Evolutionary conservation across 1,140 invertebrate genomes (phyloP), one percentile per base, ranked within the genome.

Genomic region (Aphidius ervi): DNA sequence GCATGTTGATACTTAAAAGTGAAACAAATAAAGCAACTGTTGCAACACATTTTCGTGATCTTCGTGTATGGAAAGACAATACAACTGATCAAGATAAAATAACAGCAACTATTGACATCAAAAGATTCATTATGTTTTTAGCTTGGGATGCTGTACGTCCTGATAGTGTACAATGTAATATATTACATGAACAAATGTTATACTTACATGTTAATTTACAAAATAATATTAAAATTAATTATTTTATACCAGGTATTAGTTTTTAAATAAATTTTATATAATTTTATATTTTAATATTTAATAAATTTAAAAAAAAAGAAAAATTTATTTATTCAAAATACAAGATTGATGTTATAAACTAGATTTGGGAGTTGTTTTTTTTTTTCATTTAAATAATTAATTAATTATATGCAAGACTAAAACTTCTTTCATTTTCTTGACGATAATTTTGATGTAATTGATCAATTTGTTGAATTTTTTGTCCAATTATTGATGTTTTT

Each of bases 391-490:
- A n/a, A n/a, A n/a, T n/a, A n/a, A n/a, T n/a, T n/a, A 65, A 49
- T 69, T 71, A 78, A 67, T 80, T 79, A 42, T 80, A 80, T 55
- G 76, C 86, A 16, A 87, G 75, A 68, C 80, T 83, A 63, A 87
- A 85, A 9, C 82, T 86, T 62, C 86, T 75, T 68, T 93, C 90
- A 68, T 90, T 89, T 63, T 93, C 89, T 64, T 87, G 83, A 62
- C 87, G 81, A 62, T 92, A 85, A 16, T 85, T 84, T 61, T 94
- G 91, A 74, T 93, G 89, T 68, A 92, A 86, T 67, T 91, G 89
- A 47, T 88, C 85, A 23, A 95, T 86, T 53, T 93, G 89, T 67
- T 95, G 92, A 46, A 95, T 84, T 71, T 90, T 88, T 20, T 86
- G 85, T 50, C 86, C 88, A 23, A 96, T 85, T 58, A 88, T 78